A percentile compares a stretch with the other conserved stretches of the same genome.
phyloP scores from a whole-genome alignment of 2,113 vertebrate genomes.

The human region DNA sequence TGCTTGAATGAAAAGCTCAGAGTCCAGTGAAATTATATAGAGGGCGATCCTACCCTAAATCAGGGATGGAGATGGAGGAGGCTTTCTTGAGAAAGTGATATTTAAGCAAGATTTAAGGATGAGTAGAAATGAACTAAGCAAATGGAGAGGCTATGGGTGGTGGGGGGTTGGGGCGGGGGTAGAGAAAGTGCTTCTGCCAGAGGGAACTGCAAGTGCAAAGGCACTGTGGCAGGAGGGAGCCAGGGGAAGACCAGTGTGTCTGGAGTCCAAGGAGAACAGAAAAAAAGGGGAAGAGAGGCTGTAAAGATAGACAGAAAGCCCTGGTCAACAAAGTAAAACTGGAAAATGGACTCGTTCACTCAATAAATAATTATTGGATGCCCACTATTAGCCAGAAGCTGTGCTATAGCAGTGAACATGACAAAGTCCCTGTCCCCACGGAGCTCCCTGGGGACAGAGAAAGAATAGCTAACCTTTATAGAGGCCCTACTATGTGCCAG shows the following conservation, averaged over 20 bases:
- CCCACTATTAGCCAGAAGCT: neutral
- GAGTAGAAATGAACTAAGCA: conserved; percentile 38
- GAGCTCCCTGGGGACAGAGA: neutral
- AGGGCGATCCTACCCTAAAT: neutral
- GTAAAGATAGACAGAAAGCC: neutral
- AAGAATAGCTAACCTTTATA: neutral
- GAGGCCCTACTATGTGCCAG: neutral
- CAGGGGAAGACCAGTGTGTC: neutral
- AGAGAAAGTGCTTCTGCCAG: neutral
- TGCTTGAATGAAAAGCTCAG: neutral
- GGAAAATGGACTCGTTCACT: neutral
- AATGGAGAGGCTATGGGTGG: neutral
- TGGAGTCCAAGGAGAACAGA: neutral
- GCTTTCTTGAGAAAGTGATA: conserved; percentile 36
- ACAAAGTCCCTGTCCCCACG: neutral
- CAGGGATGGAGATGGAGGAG: neutral
- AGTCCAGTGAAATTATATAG: neutral
- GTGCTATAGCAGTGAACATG: neutral
- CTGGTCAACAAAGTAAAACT: neutral
- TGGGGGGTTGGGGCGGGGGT: neutral
- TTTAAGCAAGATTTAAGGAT: conserved; percentile 3
- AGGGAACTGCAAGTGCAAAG: neutral
- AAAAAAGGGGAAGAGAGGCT: neutral
- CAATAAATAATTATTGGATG: neutral
- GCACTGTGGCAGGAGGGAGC: neutral